A percentile compares a stretch with the other conserved stretches of the same genome.
phyloP scores from a whole-genome alignment of 2,888 invertebrate species.

The Dichetophora obliterata region DNA sequence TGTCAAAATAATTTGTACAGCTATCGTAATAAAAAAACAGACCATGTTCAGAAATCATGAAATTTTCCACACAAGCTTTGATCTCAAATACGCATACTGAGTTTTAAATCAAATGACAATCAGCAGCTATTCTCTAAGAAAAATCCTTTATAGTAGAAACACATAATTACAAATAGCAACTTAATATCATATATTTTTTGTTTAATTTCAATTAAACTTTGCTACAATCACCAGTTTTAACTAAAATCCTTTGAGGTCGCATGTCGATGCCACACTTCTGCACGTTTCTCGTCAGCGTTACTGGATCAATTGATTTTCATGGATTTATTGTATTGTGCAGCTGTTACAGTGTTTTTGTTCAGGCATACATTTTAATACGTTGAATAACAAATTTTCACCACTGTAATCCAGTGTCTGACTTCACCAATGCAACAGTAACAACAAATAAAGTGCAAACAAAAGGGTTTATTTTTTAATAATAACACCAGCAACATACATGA shows the following conservation, averaged over 20 bases:
- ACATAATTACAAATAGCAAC: no score
- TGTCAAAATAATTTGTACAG: no score
- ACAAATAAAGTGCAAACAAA: no score
- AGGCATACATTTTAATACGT: neutral
- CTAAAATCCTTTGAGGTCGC: neutral
- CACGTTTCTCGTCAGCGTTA: neutral
- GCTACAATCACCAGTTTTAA: neutral
- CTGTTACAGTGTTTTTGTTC: neutral
- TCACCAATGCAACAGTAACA: neutral
- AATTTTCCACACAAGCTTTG: no score
- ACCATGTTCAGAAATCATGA: no score
- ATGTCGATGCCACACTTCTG: neutral
- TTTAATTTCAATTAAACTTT: neutral
- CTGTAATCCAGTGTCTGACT: neutral
- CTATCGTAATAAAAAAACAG: no score
- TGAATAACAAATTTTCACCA: conserved; percentile 8
- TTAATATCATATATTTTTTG: neutral
- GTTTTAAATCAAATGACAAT: no score
- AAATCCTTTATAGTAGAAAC: no score
- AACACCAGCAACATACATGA: no score
- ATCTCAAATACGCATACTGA: no score
- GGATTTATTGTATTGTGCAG: neutral
- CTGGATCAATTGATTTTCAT: neutral
- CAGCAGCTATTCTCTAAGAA: no score
- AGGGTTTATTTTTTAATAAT: no score